Percentiles rank a stretch among this genome's conserved stretches.
These are phyloP conservation scores for Oscheius sp. DNA, from an alignment of 2,888 invertebrate genomes.

Conservation along the genomic window DNA sequence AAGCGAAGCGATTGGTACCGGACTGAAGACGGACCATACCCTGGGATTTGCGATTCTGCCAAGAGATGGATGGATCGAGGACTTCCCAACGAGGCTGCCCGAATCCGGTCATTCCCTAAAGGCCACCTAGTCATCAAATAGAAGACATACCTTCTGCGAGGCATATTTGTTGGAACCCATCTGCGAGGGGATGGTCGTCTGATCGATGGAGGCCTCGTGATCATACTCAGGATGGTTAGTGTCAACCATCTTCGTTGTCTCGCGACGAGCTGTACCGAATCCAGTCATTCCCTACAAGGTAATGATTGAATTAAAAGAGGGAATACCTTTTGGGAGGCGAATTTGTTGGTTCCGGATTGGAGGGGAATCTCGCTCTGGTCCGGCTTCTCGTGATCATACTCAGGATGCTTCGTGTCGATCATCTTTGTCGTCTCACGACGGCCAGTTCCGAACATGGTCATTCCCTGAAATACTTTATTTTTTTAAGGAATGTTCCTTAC, in stretches of 20 bases:
- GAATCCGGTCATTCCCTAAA: slow-evolving; percentile 70
- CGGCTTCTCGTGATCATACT: slow-evolving; percentile 69
- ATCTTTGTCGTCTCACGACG: slow-evolving; percentile 71
- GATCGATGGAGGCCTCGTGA: slow-evolving; percentile 65
- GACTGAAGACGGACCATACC: slow-evolving; percentile 69
- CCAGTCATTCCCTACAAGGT: slow-evolving; percentile 65
- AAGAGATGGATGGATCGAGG: slow-evolving; percentile 38
- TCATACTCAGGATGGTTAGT: slow-evolving; percentile 70
- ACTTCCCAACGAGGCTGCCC: slow-evolving; percentile 70
- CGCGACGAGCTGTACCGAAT: slow-evolving; percentile 70
- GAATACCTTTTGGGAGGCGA: slow-evolving; percentile 62
- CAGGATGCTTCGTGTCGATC: slow-evolving; percentile 70
- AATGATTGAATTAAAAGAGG: neutral
- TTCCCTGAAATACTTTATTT: slow-evolving; percentile 43
- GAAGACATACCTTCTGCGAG: slow-evolving; percentile 70
- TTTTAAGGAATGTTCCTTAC: slow-evolving; percentile 16
- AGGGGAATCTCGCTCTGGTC: slow-evolving; percentile 70
- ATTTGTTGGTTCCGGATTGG: slow-evolving; percentile 70
- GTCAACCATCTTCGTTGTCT: slow-evolving; percentile 69
- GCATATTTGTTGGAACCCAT: slow-evolving; percentile 70
- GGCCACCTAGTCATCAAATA: no score
- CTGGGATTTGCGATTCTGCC: slow-evolving; percentile 69
- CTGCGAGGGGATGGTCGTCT: slow-evolving; percentile 63
- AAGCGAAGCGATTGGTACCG: slow-evolving; percentile 69
- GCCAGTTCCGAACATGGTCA: slow-evolving; percentile 69